Base-by-base conservation (phyloP, 2,113 vertebrate species). In the Zingel zingel region DNA sequence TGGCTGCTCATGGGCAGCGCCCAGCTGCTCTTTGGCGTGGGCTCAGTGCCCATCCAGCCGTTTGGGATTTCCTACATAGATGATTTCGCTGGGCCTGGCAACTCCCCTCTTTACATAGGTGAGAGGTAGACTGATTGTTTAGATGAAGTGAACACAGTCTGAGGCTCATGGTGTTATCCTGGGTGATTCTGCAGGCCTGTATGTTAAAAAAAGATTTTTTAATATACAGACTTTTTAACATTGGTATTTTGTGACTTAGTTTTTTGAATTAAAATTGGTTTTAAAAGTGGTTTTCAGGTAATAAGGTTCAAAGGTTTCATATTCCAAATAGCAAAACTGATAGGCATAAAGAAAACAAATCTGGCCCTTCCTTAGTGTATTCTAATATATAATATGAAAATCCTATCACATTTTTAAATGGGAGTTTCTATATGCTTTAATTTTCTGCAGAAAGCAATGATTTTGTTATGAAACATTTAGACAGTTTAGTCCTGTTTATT, bases 11-110 rank as follows among this genome's bases (percentile, higher is more conserved):
- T 99, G 97, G 96, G 95, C 65, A 89, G 93, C 0, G 98, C 97
- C 27, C 98, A 99, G 92, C 93, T 99, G 82, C 93, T 99, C 81
- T 99, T 97, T 0, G 98, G 98, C 0, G 92, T 99, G 0, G 98
- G 98, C 30, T 98, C 98, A 0, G 98, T 99, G 68, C 98, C 98
- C 81, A 98, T 99, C 77, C 98, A 99, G 82, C 98, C 98, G 0
- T 99, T 98, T 18, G 98, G 98, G 1, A 99, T 99, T 48, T 99
- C 98, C 65, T 99, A 98, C 0, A 96, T 99, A 8, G 98, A 99
- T 0, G 97, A 99, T 90, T 99, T 98, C 11, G 96, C 98, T 1
- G 95, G 96, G 0, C 92, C 95, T 45, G 96, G 93, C 69, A 99
- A 98, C 83, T 99, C 98, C 0, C 94, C 98, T 0, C 94, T 99